phyloP scores from a whole-genome alignment of 1,140 invertebrate species.

The Drosophila virilis region DNA sequence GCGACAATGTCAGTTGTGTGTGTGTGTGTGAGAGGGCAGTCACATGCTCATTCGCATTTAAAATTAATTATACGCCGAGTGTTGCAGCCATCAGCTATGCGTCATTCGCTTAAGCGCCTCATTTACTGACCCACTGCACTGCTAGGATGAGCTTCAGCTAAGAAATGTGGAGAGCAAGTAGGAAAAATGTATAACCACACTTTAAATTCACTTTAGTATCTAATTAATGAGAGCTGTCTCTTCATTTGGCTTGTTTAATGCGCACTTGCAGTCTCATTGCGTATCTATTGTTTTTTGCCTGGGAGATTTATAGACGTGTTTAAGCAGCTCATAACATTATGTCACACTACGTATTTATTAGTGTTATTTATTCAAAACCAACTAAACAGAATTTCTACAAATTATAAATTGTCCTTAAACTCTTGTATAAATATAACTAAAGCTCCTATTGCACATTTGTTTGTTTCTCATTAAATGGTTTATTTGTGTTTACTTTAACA shows the following conservation, averaged over 20 bases:
- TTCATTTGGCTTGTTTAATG: slow-evolving; percentile 55
- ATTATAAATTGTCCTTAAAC: neutral
- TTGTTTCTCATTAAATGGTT: slow-evolving; percentile 26
- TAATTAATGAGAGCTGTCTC: slow-evolving; percentile 59
- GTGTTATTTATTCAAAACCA: neutral
- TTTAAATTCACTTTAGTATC: slow-evolving; percentile 41
- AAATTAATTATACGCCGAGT: slow-evolving; percentile 79
- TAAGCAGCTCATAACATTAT: neutral
- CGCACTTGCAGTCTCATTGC: neutral
- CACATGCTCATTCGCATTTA: slow-evolving; percentile 66
- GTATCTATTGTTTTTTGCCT: neutral
- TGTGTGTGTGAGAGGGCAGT: slow-evolving; percentile 21
- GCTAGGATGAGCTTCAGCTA: slow-evolving; percentile 21
- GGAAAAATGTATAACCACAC: slow-evolving; percentile 17
- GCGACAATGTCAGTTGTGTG: slow-evolving; percentile 7
- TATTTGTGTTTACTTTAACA: neutral
- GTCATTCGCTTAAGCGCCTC: slow-evolving; percentile 73
- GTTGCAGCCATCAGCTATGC: slow-evolving; percentile 63
- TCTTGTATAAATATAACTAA: neutral
- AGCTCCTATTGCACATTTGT: neutral
- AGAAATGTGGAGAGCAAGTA: slow-evolving; percentile 24
- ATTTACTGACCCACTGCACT: slow-evolving; percentile 55
- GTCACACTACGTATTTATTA: neutral
- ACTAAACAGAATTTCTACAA: neutral
- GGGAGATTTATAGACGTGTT: neutral